Evolutionary conservation across 2,113 vertebrate genomes (phyloP).

Genomic region (Lagopus muta): DNA sequence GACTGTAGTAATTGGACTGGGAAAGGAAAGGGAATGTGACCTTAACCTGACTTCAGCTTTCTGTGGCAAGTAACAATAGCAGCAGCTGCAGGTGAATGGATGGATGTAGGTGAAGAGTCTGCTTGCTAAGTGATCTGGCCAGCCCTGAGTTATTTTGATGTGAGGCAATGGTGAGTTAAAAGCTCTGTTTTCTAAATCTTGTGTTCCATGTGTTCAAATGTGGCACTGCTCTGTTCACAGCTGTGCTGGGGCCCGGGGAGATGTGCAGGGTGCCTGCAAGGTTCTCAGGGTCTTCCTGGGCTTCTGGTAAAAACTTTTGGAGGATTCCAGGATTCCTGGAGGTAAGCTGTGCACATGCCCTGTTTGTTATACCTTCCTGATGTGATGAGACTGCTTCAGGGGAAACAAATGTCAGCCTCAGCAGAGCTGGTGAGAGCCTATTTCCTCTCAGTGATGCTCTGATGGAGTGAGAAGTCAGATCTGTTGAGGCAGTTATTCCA

Average conservation of each 20-base stretch:
- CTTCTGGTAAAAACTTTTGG: no score
- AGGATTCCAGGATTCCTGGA: background rate
- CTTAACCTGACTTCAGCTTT: background rate
- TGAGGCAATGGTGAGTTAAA: background rate
- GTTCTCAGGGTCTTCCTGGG: background rate
- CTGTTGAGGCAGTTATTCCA: background rate
- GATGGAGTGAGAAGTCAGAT: rapidly evolving
- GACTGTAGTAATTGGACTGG: background rate
- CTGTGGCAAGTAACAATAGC: background rate
- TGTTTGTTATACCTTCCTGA: background rate
- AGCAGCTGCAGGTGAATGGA: background rate
- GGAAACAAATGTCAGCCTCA: rapidly evolving
- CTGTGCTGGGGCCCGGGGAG: background rate
- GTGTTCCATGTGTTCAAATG: background rate
- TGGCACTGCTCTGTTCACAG: background rate
- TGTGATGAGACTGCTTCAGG: rapidly evolving
- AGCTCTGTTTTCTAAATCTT: rapidly evolving
- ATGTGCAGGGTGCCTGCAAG: background rate
- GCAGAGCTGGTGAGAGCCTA: background rate
- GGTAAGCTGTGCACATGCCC: background rate
- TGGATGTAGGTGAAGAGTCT: background rate
- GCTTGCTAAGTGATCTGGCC: rapidly evolving
- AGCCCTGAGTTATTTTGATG: background rate
- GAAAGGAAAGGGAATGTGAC: background rate
- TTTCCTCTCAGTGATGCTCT: background rate